These are phyloP conservation scores for Oenanthe melanoleuca DNA, from an alignment of 2,113 vertebrate species.

Conservation along the genomic window DNA sequence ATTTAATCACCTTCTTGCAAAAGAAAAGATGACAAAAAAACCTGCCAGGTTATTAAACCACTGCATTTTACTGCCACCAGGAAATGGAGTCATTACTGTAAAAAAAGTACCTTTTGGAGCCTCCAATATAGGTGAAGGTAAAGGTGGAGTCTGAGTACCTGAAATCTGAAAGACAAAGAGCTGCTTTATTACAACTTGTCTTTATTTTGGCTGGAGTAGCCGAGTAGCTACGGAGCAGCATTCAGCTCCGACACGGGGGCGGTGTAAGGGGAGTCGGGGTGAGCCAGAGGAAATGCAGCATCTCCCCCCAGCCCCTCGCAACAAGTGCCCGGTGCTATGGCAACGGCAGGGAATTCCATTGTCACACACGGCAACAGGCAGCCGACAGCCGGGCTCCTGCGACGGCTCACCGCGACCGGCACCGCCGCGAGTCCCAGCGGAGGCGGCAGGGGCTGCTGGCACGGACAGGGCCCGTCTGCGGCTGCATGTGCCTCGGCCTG, in stretches of 20 bases:
- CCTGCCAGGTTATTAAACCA: background rate
- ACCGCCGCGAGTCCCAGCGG: background rate
- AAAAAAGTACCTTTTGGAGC: slow-evolving; percentile 85
- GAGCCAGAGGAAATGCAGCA: background rate
- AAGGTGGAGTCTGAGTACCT: slow-evolving; percentile 89
- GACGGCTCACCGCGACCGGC: background rate
- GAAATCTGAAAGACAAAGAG: slow-evolving; percentile 84
- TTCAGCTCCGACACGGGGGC: background rate
- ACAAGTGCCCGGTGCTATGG: slow-evolving; percentile 87
- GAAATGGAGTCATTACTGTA: slow-evolving; percentile 41
- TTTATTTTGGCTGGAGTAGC: background rate
- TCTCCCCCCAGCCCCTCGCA: slow-evolving; percentile 68
- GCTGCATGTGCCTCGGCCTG: background rate
- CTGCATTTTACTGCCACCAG: slow-evolving; percentile 32
- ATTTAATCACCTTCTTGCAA: background rate
- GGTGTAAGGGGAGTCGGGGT: background rate
- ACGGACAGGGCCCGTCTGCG: fast-evolving
- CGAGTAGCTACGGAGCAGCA: background rate
- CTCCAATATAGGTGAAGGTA: slow-evolving; percentile 87
- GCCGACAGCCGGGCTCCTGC: background rate
- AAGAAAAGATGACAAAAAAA: background rate
- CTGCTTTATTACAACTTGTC: background rate
- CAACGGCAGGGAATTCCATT: slow-evolving; percentile 80
- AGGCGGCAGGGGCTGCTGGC: too few species aligned
- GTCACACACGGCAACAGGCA: slow-evolving; percentile 70